Evolutionary conservation across 2,113 vertebrate species (phyloP).

Genomic region (Empidonax alnorum): DNA sequence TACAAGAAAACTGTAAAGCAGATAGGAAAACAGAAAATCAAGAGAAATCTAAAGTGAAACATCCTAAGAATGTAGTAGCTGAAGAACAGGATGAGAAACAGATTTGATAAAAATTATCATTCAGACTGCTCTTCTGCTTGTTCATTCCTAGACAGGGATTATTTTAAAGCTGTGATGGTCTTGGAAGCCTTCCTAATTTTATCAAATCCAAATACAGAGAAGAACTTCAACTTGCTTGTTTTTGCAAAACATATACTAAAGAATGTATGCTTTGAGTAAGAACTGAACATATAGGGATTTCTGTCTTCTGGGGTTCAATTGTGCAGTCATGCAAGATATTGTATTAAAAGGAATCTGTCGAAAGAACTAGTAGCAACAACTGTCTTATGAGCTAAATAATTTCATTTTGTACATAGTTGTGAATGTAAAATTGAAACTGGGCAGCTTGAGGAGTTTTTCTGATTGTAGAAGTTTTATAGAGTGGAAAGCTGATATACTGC

Average conservation of each 20-base stretch:
- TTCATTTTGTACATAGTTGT: background rate
- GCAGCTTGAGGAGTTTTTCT: background rate
- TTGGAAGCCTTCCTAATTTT: background rate
- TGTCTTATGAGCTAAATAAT: background rate
- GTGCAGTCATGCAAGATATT: background rate
- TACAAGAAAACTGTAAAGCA: slow-evolving; percentile 3
- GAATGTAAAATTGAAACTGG: background rate
- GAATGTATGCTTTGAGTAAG: background rate
- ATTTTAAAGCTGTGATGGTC: background rate
- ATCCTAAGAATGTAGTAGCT: background rate
- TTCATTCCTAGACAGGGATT: background rate
- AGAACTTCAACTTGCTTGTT: background rate
- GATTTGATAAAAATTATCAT: background rate
- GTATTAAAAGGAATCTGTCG: background rate
- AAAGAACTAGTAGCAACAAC: background rate
- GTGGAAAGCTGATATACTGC: background rate
- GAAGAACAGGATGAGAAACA: background rate
- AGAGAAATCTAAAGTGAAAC: background rate
- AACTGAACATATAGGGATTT: background rate
- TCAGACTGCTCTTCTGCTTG: background rate
- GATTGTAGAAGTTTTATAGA: background rate
- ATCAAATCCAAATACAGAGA: background rate
- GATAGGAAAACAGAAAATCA: background rate
- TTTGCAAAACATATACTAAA: background rate
- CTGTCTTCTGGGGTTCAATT: background rate